Conservation (phyloP, 2,797 vertebrate species). For the Malacoctenus gilli region DNA sequence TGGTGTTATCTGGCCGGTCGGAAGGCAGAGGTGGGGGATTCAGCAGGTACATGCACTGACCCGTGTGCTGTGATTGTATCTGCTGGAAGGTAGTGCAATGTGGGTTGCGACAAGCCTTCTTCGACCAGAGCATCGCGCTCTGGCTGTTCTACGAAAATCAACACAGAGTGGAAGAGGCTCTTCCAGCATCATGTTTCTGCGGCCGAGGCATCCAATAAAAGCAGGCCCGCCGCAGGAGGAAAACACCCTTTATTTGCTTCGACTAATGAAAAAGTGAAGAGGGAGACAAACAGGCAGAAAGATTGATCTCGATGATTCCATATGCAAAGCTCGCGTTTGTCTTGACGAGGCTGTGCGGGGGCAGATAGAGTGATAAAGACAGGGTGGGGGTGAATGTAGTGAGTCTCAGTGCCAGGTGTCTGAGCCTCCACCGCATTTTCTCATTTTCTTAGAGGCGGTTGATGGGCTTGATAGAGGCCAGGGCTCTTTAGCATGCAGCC, state of each 20-base stretch:
- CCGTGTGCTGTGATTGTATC: constrained; percentile 54
- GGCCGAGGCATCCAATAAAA: constrained; percentile 75
- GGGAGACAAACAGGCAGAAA: constrained; percentile 63
- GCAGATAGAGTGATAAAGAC: constrained; percentile 56
- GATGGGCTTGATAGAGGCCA: constrained; percentile 70
- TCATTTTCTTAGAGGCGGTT: constrained; percentile 64
- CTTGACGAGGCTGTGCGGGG: constrained; percentile 58
- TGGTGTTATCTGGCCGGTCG: constrained; percentile 48
- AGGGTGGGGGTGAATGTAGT: constrained; percentile 42
- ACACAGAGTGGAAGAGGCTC: constrained; percentile 8
- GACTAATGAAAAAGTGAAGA: constrained; percentile 76
- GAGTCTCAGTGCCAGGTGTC: constrained; percentile 74
- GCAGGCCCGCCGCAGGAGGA: constrained; percentile 70
- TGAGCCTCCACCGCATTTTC: constrained; percentile 60
- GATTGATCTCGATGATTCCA: constrained; percentile 76
- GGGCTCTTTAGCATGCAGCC: constrained; percentile 78
- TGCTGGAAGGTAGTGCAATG: constrained; percentile 44
- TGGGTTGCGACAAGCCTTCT: constrained; percentile 49
- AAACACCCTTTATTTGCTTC: constrained; percentile 74
- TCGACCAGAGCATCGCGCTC: constrained; percentile 19
- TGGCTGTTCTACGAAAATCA: constrained; percentile 40
- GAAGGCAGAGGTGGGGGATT: constrained; percentile 44
- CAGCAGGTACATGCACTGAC: constrained; percentile 46
- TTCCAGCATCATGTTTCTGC: constrained; percentile 47
- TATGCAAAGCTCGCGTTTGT: constrained; percentile 65